Evolutionary conservation across 2,797 vertebrate genomes (phyloP), one percentile per base, ranked within the genome.

Genomic region (Poecilia velifera): DNA sequence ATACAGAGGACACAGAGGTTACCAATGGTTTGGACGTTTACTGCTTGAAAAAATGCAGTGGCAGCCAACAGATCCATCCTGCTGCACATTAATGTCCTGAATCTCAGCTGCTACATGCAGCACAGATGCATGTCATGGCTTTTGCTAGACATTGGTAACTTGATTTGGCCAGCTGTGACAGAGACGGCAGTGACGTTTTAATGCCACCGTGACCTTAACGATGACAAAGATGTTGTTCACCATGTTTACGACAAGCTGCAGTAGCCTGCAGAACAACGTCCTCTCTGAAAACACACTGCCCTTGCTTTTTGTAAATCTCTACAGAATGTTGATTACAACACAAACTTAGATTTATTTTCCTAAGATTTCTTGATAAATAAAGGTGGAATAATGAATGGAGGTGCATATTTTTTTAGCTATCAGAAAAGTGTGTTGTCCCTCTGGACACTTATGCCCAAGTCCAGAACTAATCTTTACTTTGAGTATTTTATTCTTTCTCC

Each of bases 181-280:
- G 34, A 80, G 47, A 28, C 8, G 31, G 53, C 36, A 53, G 14
- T 12, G 57, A 74, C 3, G n/a, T 64, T 14, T 72, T 34, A 72
- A 78, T 77, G 80, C 81, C 79, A 79, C 0, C 0, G 14, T 18
- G 55, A 85, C 81, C 74, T 77, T 43, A 72, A 73, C 22, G 57
- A 80, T 51, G 41, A 80, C 55, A 46, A n/a, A 80, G 28, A 72
- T 73, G 82, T 34, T 49, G 62, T 55, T 51, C 28, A 57, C 43
- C 8, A 9, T 34, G 73, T 76, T 79, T 31, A 78, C 51, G n/a
- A 16, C 18, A 6, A 66, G 34, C 53, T 47, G 8, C 43, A 59
- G 36, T 13, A 6, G 46, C 49, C 8, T 74, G 55, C 55, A 41
- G 71, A 78, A 34, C 31, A 45, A 36, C 41, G 1, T 59, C 46